These are phyloP conservation scores for Syngnathus typhle DNA, from an alignment of 2,113 vertebrate species.

Conservation along the genomic window DNA sequence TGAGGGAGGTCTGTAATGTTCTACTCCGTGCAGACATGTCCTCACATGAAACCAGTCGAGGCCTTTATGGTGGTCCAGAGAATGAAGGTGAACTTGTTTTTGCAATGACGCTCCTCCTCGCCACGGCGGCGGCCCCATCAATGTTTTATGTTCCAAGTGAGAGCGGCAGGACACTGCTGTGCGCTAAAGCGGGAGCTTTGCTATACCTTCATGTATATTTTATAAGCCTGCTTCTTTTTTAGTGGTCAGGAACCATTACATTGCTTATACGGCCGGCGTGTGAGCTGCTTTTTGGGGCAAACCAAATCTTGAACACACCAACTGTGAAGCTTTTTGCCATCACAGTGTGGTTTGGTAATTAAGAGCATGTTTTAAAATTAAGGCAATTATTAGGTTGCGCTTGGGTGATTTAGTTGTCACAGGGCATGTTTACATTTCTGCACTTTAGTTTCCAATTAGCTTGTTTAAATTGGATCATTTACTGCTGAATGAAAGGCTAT, in stretches of 20 bases:
- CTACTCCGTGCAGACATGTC: not conserved
- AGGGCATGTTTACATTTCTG: not conserved
- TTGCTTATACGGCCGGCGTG: slow-evolving; percentile 11
- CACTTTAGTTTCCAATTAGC: not conserved
- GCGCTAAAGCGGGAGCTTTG: slow-evolving; percentile 37
- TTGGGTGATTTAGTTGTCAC: not conserved
- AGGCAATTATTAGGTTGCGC: not conserved
- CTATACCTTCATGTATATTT: slow-evolving; percentile 61
- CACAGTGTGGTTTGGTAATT: not conserved
- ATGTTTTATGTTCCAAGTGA: slow-evolving; percentile 54
- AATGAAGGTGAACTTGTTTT: slow-evolving; percentile 54
- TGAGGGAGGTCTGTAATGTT: not conserved
- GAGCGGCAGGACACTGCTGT: slow-evolving; percentile 42
- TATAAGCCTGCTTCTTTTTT: slow-evolving; percentile 45
- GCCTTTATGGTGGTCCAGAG: slow-evolving; percentile 35
- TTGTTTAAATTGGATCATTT: not conserved
- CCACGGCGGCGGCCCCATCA: slow-evolving; percentile 36
- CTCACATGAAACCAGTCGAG: not conserved
- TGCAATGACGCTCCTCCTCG: slow-evolving; percentile 27
- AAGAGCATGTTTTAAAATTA: not conserved
- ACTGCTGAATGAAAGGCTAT: not conserved
- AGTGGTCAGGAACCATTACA: slow-evolving; percentile 40
- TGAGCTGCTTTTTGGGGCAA: not conserved
- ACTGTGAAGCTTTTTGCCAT: not conserved
- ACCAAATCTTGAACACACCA: not conserved